Base-by-base conservation (phyloP, 2,797 vertebrate genomes). In the Rhodeus uyekii region DNA sequence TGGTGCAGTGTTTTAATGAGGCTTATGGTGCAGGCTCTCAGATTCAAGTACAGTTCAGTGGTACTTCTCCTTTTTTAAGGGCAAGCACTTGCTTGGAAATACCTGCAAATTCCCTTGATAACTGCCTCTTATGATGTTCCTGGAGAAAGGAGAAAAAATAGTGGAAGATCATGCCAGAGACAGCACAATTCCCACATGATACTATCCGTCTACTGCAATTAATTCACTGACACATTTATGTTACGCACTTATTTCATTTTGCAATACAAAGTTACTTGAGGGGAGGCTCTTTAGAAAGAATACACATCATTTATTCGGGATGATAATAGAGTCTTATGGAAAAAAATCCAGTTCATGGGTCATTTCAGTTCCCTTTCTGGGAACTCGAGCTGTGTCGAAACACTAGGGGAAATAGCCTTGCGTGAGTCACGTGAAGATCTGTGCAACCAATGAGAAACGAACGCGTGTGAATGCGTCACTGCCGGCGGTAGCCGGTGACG, bases 1-100 rank as follows among this genome's bases (percentile, higher is more conserved):
- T 87, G 89, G 84, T 48, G 53, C 72, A 76, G 81, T 76, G 72
- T 81, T 92, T 91, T 93, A 93, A 93, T 92, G 87, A 93, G 88
- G 53, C 89, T 90, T 90, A 89, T 42, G 85, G 91, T 87, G 90
- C 91, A 90, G 87, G 86, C 82, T 89, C 85, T 83, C 80, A 78
- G 73, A 88, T 87, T 88, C 85, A 76, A 84, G 78, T 80, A 77
- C 76, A 6, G 42, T 71, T 86, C 72, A 84, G 36, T 71, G 84
- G 74, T 77, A 81, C 86, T 81, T 76, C 78, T 67, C 36, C n/a
- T 24, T 83, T 88, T 60, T 84, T 76, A 71, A 78, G 89, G 87
- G 86, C 88, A 86, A 86, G 84, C 89, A 86, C 88, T 90, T 91
- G 87, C 89, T 87, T 90, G 86, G 76, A 76, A 68, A 89, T 84